These are phyloP conservation scores for Oryzaephilus surinamensis DNA, from an alignment of 1,140 invertebrate genomes.

Conservation along the genomic window DNA sequence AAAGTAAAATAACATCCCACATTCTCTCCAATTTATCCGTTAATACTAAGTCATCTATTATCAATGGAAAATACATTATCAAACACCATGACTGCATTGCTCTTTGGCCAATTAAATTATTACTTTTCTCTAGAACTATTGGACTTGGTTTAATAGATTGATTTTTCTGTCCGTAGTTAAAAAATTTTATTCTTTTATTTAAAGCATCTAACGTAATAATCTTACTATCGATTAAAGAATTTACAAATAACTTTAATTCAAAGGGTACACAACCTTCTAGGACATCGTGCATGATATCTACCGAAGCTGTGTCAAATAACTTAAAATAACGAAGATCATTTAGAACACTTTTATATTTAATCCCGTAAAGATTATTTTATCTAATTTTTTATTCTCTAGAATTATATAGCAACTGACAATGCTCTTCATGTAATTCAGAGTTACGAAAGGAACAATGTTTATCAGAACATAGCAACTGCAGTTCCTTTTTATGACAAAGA, in stretches of 20 bases:
- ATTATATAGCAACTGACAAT: not conserved
- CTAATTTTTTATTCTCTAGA: too few species aligned
- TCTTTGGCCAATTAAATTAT: not conserved
- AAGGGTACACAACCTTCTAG: slow-evolving; percentile 3
- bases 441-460: not conserved
- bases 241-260: slow-evolving; percentile 8
- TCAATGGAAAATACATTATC: not conserved
- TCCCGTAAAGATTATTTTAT: not conserved
- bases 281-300: slow-evolving; percentile 13
- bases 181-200: not conserved
- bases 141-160: not conserved
- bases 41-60: not conserved
- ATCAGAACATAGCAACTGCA: not conserved
- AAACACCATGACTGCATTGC: not conserved
- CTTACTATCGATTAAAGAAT: not conserved
- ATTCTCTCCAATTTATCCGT: not conserved
- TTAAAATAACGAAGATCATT: slow-evolving; percentile 9
- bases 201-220: not conserved
- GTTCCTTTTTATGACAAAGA: slow-evolving; percentile 6
- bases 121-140: not conserved
- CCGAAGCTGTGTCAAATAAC: slow-evolving; percentile 4
- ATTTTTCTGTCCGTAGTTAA: not conserved
- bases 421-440: not conserved
- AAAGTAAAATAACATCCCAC: not conserved
- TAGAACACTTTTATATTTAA: slow-evolving; percentile 2